phyloP scores from a whole-genome alignment of 2,113 vertebrate species.

The Rhombomys opimus region DNA sequence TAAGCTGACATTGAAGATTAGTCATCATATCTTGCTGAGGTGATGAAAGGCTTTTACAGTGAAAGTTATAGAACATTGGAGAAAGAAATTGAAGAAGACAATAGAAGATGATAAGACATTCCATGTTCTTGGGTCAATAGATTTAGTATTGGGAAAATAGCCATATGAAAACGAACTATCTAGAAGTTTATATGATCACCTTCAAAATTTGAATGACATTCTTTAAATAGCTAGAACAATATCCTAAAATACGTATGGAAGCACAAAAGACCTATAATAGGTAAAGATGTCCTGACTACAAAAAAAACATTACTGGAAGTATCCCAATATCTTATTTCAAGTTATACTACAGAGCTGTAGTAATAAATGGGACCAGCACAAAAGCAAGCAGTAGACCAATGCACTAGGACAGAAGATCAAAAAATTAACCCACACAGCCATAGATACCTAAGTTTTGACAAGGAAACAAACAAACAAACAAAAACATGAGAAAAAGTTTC shows the following conservation, averaged over 20 bases:
- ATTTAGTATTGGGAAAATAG: not conserved
- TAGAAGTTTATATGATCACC: not conserved
- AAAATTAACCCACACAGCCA: not conserved
- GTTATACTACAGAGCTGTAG: not conserved
- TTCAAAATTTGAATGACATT: not conserved
- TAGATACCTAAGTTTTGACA: not conserved
- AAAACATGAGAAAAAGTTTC: not conserved
- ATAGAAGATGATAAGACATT: not conserved
- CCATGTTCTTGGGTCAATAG: not conserved
- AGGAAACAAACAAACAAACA: not conserved
- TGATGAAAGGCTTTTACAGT: not conserved
- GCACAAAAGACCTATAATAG: not conserved
- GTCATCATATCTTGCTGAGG: not conserved
- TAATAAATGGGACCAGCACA: not conserved
- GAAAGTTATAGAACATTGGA: not conserved
- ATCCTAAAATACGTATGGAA: not conserved
- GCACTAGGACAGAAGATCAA: not conserved
- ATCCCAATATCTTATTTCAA: not conserved
- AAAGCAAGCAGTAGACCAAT: not conserved
- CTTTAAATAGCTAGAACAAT: not conserved
- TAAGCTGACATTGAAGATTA: not conserved
- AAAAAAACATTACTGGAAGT: not conserved
- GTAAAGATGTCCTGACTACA: not conserved
- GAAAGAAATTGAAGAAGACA: not conserved
- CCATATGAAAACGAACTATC: not conserved